Percentiles rank a stretch among this genome's conserved stretches.
Conservation (phyloP, 2,113 vertebrate genomes). For the Pristiophorus japonicus region DNA sequence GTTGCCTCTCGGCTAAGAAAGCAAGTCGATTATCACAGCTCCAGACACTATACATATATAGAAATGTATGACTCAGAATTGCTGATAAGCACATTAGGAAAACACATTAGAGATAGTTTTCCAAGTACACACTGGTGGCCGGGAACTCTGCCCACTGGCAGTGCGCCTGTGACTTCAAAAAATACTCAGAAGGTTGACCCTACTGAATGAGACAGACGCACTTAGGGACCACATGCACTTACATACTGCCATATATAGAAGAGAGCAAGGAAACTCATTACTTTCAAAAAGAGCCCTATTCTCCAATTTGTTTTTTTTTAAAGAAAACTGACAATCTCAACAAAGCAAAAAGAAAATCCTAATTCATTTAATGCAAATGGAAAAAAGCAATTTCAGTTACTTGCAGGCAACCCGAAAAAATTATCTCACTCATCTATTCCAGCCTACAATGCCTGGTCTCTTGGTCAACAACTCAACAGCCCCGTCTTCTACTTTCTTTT, state of each 20-base stretch:
- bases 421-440: background rate
- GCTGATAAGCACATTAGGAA: constrained; percentile 30
- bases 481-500: background rate
- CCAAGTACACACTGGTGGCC: constrained; percentile 2
- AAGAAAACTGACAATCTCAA: background rate
- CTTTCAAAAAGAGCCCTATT: background rate
- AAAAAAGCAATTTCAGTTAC: background rate
- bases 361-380: background rate
- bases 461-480: background rate
- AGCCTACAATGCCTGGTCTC: too few relatives aligned
- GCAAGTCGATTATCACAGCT: constrained; percentile 24
- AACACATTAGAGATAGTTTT: constrained; percentile 24
- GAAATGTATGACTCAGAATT: constrained; percentile 18
- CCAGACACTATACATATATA: constrained; percentile 23
- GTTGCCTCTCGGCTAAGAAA: background rate
- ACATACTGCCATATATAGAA: background rate
- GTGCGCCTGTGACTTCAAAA: background rate
- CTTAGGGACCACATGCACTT: constrained; percentile 1
- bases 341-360: background rate
- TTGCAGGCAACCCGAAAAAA: background rate
- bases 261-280: background rate
- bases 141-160: background rate
- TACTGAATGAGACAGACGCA: background rate
- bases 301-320: background rate
- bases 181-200: constrained; percentile 9